phyloP scores from a whole-genome alignment of 2,888 invertebrate genomes.

The Caenorhabditis wallacei region DNA sequence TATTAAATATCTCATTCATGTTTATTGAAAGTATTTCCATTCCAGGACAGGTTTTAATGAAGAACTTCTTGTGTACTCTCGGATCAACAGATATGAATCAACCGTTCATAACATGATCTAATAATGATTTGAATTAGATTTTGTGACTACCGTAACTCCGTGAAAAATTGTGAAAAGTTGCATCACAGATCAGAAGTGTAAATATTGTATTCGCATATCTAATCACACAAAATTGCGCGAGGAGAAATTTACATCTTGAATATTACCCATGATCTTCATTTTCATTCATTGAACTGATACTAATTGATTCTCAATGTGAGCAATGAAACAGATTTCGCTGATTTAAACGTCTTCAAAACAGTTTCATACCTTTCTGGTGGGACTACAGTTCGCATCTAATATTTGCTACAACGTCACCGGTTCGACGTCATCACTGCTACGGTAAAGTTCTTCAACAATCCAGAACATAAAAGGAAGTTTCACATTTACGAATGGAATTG shows the following conservation, averaged over 20 bases:
- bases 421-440: slow-evolving; percentile 20
- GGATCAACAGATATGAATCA: not conserved
- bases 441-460: slow-evolving; percentile 41
- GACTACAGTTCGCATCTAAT: slow-evolving; percentile 24
- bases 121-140: not conserved
- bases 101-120: not conserved
- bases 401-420: slow-evolving; percentile 11
- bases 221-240: slow-evolving; percentile 22
- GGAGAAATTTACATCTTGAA: slow-evolving; percentile 23
- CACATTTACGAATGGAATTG: slow-evolving; percentile 18
- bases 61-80: slow-evolving; percentile 42
- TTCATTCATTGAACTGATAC: not conserved
- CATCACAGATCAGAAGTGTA: slow-evolving; percentile 55
- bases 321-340: slow-evolving; percentile 36
- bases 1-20: slow-evolving; percentile 36
- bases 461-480: slow-evolving; percentile 46
- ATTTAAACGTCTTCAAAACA: slow-evolving; percentile 13
- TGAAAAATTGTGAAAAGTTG: not conserved
- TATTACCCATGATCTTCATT: not conserved
- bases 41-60: slow-evolving; percentile 3
- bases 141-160: slow-evolving; percentile 6
- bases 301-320: slow-evolving; percentile 13
- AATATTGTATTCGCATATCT: slow-evolving; percentile 43
- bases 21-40: slow-evolving; percentile 21
- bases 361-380: too few species aligned